These are phyloP conservation scores for Neolamprologus hecqui DNA, from an alignment of 2,113 vertebrate genomes.

Conservation along the genomic window DNA sequence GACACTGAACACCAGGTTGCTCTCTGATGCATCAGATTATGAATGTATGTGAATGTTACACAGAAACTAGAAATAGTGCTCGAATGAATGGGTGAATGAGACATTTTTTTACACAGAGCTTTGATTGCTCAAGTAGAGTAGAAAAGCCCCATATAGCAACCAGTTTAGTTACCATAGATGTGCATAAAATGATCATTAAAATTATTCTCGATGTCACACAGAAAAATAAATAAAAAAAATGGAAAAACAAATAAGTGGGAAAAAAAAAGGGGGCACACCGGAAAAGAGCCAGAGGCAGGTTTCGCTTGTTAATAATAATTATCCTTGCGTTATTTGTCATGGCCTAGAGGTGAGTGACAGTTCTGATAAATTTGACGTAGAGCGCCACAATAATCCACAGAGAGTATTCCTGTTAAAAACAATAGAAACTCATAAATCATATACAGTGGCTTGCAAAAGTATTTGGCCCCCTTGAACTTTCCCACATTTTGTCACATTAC, in stretches of 20 bases:
- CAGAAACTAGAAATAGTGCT: background rate
- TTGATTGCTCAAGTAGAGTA: background rate
- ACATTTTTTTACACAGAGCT: background rate
- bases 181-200: background rate
- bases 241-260: fast-evolving
- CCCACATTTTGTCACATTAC: background rate
- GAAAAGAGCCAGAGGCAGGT: background rate
- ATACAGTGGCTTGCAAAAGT: background rate
- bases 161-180: background rate
- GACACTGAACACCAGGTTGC: background rate
- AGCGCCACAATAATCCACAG: background rate
- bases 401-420: background rate
- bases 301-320: background rate
- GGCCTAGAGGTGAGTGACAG: background rate
- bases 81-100: background rate
- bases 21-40: background rate
- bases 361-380: background rate
- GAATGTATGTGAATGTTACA: background rate
- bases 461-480: background rate
- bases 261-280: background rate
- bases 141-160: background rate
- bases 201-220: background rate
- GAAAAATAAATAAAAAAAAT: background rate
- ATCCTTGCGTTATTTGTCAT: background rate
- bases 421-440: background rate